Conservation (phyloP, 1,140 invertebrate genomes). For the Drosophila seguyi region DNA sequence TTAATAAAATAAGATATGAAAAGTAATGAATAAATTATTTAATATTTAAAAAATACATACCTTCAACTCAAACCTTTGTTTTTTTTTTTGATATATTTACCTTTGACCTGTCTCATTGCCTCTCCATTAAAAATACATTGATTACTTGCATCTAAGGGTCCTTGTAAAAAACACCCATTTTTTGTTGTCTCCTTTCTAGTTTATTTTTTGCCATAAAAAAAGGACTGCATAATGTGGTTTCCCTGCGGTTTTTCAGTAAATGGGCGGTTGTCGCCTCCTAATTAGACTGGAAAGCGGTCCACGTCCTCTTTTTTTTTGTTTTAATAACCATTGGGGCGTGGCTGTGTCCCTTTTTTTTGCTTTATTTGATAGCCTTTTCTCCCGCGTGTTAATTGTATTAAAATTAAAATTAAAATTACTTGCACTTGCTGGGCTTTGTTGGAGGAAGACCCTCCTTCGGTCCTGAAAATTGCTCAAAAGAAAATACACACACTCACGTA, state of each 20-base stretch:
- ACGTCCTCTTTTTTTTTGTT: not conserved
- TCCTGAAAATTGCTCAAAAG: too few relatives aligned
- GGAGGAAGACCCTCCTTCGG: too few relatives aligned
- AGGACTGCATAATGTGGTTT: constrained; percentile 61
- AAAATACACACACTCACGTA: constrained; percentile 9
- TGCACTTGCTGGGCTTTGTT: not conserved
- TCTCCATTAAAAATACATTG: constrained; percentile 2
- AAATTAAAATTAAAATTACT: constrained; percentile 44
- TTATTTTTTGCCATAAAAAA: constrained; percentile 37
- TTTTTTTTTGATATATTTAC: not conserved
- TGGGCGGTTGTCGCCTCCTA: constrained; percentile 40
- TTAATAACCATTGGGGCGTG: constrained; percentile 48
- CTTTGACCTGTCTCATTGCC: not conserved
- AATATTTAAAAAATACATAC: not conserved
- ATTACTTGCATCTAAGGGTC: not conserved
- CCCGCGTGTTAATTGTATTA: constrained; percentile 42
- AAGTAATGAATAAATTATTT: not conserved
- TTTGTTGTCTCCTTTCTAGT: constrained; percentile 29
- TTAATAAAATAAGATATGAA: too few relatives aligned
- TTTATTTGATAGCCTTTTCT: constrained; percentile 3
- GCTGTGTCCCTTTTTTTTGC: not conserved
- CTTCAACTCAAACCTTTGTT: not conserved
- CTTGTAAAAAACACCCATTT: not conserved
- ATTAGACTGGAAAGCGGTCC: constrained; percentile 49
- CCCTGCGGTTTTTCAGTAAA: constrained; percentile 43